Evolutionary conservation across 2,113 vertebrate genomes (phyloP), one percentile per base, ranked within the genome.

Genomic region (Cephalopholis sonnerati): DNA sequence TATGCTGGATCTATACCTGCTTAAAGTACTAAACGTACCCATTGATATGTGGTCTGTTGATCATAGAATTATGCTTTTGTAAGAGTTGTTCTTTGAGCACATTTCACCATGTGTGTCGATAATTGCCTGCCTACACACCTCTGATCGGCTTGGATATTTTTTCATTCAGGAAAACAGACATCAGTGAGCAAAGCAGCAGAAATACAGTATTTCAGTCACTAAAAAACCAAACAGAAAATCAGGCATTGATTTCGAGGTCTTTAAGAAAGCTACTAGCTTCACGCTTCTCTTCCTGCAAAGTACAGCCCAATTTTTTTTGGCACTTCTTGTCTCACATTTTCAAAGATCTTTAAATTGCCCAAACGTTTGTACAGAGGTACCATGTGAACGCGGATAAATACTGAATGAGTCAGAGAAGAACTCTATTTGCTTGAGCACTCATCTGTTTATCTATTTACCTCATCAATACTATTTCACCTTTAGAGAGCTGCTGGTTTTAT

Each of bases 401-500:
- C 10, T 44, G 59, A 65, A 71, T 44, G 57, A 63, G 83, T 75
- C 27, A 57, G 25, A 20, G 48, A 53, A 11, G 4, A 78, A 48
- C 66, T 3, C 70, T 63, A 7, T 75, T 77, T 82, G n/a, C 54
- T 32, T 41, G 61, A 79, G 64, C 74, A 75, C 54, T 73, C 67
- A 75, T 79, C 20, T 73, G 29, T 84, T 82, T 84, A 70, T 80
- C 77, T 63, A 59, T 88, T 83, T 81, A 69, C 63, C 54, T 79
- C 53, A 70, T 86, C 87, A 74, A 78, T 87, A 74, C 63, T 27
- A 11, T 53, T 68, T 36, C 69, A 77, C 69, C 58, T 81, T 81
- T 41, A 53, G 50, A 65, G 55, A 15, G 16, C 69, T 73, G 44
- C 50, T 55, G 67, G 51, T 87, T 86, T 85, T 58, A 54, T 84